A percentile compares a stretch with the other conserved stretches of the same genome.
These are phyloP conservation scores for Bergia sp. DNA, from an alignment of 92 coral and sea anemone genomes.

Conservation along the genomic window DNA sequence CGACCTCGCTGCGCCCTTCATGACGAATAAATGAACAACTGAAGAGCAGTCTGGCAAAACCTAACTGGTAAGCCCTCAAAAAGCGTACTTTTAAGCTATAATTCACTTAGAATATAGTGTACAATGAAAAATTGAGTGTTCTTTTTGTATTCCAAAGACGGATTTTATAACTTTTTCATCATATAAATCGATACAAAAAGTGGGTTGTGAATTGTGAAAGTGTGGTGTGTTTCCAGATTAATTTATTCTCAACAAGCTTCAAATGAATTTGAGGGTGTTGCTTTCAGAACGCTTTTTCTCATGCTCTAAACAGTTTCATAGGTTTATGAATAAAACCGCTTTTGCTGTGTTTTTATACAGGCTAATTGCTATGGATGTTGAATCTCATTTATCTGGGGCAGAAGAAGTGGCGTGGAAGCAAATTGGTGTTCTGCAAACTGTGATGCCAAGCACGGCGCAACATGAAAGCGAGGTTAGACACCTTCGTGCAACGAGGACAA, in stretches of 20 bases:
- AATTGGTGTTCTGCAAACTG: constrained; percentile 28
- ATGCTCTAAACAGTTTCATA: background rate
- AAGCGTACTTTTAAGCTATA: constrained; percentile 30
- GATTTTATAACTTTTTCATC: constrained; percentile 25
- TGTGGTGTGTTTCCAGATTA: constrained; percentile 38
- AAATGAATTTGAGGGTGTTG: constrained; percentile 33
- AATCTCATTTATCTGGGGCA: constrained; percentile 18
- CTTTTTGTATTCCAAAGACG: constrained; percentile 30
- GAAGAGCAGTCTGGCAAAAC: constrained; percentile 38
- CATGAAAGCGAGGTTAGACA: constrained; percentile 53
- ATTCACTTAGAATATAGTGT: background rate
- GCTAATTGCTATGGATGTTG: constrained; percentile 28
- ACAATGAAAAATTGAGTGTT: constrained; percentile 8
- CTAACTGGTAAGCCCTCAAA: constrained; percentile 39
- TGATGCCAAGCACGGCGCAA: constrained; percentile 26
- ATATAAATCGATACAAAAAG: constrained; percentile 27
- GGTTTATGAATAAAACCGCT: background rate
- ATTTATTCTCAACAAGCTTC: constrained; percentile 24
- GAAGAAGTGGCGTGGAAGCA: constrained; percentile 35
- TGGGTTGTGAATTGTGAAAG: constrained; percentile 29
- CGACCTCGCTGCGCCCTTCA: constrained; percentile 55
- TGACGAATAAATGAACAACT: constrained; percentile 36
- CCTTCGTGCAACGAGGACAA: constrained; percentile 33
- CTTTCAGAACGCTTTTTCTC: constrained; percentile 23
- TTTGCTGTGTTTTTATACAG: constrained; percentile 13